Evolutionary conservation across 2,888 invertebrate genomes (phyloP).

Genomic region (Pachydiplax longipennis): DNA sequence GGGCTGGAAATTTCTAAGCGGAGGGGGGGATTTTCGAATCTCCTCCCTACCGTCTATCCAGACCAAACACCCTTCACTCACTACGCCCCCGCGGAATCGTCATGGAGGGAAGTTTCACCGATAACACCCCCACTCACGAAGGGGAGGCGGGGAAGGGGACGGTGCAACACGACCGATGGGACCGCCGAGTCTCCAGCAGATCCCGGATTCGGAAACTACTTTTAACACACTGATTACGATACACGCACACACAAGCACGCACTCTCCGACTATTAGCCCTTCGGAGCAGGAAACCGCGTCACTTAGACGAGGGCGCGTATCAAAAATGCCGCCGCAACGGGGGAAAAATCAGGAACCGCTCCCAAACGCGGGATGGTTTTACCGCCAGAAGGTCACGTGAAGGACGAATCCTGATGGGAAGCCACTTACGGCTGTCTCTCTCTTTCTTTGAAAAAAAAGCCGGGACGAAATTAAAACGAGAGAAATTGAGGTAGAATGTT

Average conservation of each 20-base stretch:
- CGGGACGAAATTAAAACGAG: background rate
- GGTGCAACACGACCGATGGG: background rate
- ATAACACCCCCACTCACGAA: too few relatives aligned
- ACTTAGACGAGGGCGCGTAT: background rate
- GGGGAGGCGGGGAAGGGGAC: background rate
- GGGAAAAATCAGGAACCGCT: background rate
- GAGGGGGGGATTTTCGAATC: background rate
- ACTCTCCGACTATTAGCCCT: too few relatives aligned
- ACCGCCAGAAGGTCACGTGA: background rate
- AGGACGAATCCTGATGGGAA: background rate
- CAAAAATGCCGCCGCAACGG: background rate
- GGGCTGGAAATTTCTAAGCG: background rate
- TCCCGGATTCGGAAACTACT: background rate
- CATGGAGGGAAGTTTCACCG: background rate
- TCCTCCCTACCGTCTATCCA: background rate
- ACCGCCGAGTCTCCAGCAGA: background rate
- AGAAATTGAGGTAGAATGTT: background rate
- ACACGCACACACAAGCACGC: background rate
- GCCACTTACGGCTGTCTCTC: background rate
- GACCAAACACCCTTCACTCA: background rate
- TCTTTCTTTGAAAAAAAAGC: background rate
- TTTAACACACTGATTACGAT: background rate
- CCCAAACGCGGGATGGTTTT: too few relatives aligned
- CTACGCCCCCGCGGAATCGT: conserved; percentile 2
- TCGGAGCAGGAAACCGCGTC: background rate